A percentile compares a stretch with the other conserved stretches of the same genome.
These are phyloP conservation scores for Pollimyrus isidori DNA, from an alignment of 2,113 vertebrate genomes.

Conservation along the genomic window DNA sequence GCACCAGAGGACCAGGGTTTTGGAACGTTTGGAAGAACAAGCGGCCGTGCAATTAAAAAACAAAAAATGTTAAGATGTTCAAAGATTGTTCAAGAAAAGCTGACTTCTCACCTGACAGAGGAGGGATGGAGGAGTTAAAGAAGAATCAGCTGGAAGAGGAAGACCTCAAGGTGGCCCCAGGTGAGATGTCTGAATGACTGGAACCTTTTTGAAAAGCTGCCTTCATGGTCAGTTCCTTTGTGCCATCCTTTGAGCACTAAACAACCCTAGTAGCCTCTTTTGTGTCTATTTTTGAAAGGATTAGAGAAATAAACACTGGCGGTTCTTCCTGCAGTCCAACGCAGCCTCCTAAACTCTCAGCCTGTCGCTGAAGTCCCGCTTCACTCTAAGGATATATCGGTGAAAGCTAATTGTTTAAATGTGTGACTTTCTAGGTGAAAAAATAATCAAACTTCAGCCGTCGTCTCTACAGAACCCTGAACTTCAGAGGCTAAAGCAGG, in stretches of 20 bases:
- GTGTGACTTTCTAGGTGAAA: slow-evolving; percentile 56
- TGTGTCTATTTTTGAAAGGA: background rate
- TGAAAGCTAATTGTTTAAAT: background rate
- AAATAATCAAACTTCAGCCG: slow-evolving; percentile 64
- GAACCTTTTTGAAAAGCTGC: background rate
- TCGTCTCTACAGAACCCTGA: slow-evolving; percentile 59
- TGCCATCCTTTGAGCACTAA: background rate
- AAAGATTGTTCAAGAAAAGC: background rate
- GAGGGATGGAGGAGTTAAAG: slow-evolving; percentile 42
- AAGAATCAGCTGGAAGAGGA: background rate
- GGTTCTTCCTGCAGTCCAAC: background rate
- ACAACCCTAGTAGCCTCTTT: background rate
- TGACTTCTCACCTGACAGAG: background rate
- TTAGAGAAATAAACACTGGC: background rate
- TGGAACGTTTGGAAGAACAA: background rate
- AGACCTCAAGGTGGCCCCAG: slow-evolving; percentile 31
- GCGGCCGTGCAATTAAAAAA: background rate
- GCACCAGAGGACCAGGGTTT: background rate
- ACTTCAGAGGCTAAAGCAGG: slow-evolving; percentile 70
- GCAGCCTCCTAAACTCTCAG: background rate
- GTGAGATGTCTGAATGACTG: slow-evolving; percentile 31
- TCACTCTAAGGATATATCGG: background rate
- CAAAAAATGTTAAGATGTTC: background rate
- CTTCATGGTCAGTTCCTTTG: background rate
- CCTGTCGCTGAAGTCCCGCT: background rate